These are phyloP conservation scores for Drosophila lini DNA, from an alignment of 1,140 invertebrate genomes.

Conservation along the genomic window DNA sequence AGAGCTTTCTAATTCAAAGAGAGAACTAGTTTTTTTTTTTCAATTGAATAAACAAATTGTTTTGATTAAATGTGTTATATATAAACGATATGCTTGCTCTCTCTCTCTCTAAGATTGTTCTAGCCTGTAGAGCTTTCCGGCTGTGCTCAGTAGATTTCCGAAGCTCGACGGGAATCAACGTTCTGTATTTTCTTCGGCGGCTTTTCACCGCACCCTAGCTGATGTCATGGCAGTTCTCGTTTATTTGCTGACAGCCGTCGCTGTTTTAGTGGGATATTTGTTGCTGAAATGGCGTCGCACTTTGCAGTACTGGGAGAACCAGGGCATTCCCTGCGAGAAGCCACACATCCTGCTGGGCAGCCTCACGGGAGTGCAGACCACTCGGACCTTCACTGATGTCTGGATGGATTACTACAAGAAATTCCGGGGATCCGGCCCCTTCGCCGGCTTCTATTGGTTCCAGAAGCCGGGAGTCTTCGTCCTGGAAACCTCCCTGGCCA, in stretches of 20 bases:
- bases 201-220: conserved; percentile 10
- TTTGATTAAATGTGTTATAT: background rate
- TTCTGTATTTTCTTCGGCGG: background rate
- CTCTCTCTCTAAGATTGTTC: background rate
- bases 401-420: conserved; percentile 73
- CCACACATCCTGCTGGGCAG: conserved; percentile 79
- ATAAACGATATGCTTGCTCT: background rate
- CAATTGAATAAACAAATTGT: background rate
- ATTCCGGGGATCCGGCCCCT: conserved; percentile 69
- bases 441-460: conserved; percentile 83
- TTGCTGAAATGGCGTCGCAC: conserved; percentile 24
- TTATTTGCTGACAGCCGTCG: background rate
- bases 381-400: conserved; percentile 45
- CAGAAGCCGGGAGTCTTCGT: conserved; percentile 84
- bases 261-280: conserved; percentile 39
- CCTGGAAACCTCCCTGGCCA: conserved; percentile 87
- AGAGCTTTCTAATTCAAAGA: background rate
- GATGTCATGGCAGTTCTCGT: conserved; percentile 19
- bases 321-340: conserved; percentile 83
- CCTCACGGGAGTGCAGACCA: conserved; percentile 49
- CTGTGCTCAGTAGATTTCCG: background rate
- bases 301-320: conserved; percentile 79
- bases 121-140: background rate
- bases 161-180: background rate
- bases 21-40: background rate